Base-by-base conservation (phyloP, 1,140 invertebrate genomes). In the Pseudomyrmex gracilis region DNA sequence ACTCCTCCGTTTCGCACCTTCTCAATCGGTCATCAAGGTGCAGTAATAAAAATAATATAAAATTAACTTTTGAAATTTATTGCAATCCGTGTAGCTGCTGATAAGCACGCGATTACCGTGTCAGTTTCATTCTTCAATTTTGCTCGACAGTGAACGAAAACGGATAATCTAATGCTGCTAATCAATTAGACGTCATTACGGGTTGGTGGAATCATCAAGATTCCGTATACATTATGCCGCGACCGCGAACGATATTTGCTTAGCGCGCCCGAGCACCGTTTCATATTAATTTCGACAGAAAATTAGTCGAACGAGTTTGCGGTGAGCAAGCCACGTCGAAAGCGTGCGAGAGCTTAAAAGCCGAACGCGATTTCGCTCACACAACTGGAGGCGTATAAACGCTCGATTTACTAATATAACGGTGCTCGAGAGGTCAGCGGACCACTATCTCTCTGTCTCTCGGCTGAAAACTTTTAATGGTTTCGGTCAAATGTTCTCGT, bases 361-460 rank as follows among this genome's bases (percentile, higher is more conserved):
- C 67, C 13, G 57, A 61, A 74, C 20, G 71, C n/a, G 45, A 80
- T 78, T 57, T 68, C 20, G 43, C 43, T 4, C 34, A 34, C 34
- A 51, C 13, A 24, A 70, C 67, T 15, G 12, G 12, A 8, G n/a
- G n/a, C 15, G 17, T 34, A 70, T 70, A 34, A 70, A 70, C 58
- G 51, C 17, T 43, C 76, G 53, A 80, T 58, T 80, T 70, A 49
- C 53, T 34, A 43, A 80, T 80, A 80, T 70, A n/a, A 15, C n/a
- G 1, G 55, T 34, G 22, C 45, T 20, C 24, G 53, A 71, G 24
- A 20, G 15, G 12, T 53, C 12, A 17, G 17, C 43, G 15, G 4
- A 10, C 57, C 34, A 34, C 34, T 67, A 9, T 45, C 22, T 66
- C 61, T n/a, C 9, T 2, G 5, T 34, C 45, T 80, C 53, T 49